Percentiles rank a stretch among this genome's conserved stretches.
Conservation (phyloP, 2,888 invertebrate species). For the Caenorhabditis sp. region DNA sequence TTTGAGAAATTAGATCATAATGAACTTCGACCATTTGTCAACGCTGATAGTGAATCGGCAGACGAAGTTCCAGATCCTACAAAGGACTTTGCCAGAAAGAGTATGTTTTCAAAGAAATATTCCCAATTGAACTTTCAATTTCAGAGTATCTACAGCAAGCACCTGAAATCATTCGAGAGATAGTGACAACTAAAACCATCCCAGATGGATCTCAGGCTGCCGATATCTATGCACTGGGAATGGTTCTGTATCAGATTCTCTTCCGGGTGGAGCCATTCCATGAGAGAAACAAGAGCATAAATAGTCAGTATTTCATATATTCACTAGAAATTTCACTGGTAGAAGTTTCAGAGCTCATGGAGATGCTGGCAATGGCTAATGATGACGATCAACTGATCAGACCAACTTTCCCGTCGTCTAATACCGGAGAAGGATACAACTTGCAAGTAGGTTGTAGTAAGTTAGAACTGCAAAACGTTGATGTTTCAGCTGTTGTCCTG, state of each 20-base stretch:
- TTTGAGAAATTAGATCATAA: constrained; percentile 78
- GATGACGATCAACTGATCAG: constrained; percentile 81
- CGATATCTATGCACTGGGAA: constrained; percentile 81
- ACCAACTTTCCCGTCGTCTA: constrained; percentile 78
- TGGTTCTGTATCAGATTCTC: constrained; percentile 82
- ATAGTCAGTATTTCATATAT: constrained; percentile 66
- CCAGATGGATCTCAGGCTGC: constrained; percentile 78
- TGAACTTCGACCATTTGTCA: constrained; percentile 68
- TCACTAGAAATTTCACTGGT: not conserved
- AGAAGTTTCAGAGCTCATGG: constrained; percentile 76
- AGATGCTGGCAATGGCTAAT: constrained; percentile 81
- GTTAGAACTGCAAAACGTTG: not conserved
- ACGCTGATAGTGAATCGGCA: constrained; percentile 46
- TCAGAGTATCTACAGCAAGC: constrained; percentile 82
- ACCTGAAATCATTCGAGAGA: constrained; percentile 81
- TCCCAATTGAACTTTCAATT: constrained; percentile 2
- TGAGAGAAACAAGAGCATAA: constrained; percentile 75
- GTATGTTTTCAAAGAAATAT: constrained; percentile 16
- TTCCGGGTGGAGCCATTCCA: constrained; percentile 82
- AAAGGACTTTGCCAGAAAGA: constrained; percentile 62
- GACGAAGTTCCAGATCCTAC: constrained; percentile 56
- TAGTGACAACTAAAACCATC: constrained; percentile 76
- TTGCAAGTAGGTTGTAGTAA: constrained; percentile 67
- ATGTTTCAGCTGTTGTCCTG: constrained; percentile 78
- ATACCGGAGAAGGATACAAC: constrained; percentile 78